These are phyloP conservation scores for Tinamus major DNA, from an alignment of 2,797 vertebrate species.

Conservation along the genomic window DNA sequence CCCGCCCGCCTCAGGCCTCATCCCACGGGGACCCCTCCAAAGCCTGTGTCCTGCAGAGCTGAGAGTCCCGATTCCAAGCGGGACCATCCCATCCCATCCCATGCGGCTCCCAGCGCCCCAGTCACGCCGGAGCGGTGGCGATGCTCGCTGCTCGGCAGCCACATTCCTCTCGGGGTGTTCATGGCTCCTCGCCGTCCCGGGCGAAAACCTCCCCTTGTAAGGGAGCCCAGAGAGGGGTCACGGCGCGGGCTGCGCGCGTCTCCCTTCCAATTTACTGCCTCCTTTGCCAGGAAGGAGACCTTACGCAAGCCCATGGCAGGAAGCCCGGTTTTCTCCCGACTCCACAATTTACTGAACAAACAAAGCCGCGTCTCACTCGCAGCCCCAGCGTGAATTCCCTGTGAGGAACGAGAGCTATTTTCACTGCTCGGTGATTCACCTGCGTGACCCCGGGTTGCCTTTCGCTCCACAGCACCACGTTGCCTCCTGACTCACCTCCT, in stretches of 20 bases:
- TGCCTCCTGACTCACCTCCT: neutral
- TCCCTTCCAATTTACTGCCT: neutral
- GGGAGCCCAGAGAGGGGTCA: neutral
- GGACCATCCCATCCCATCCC: neutral
- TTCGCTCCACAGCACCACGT: neutral
- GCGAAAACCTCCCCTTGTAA: conserved; percentile 53
- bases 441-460: conserved; percentile 19
- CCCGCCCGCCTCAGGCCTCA: neutral
- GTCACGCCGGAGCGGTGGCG: accelerated
- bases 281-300: neutral
- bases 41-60: neutral
- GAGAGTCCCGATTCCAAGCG: accelerated
- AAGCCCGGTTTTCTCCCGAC: neutral
- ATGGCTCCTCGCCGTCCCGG: neutral
- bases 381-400: neutral
- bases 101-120: neutral
- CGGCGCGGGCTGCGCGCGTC: neutral
- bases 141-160: neutral
- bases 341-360: neutral
- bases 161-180: conserved; percentile 8
- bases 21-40: neutral
- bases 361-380: neutral
- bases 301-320: neutral
- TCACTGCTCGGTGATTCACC: conserved; percentile 45
- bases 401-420: neutral